Conservation (phyloP, 1,140 invertebrate species). For the Dreissena rostriformis region DNA sequence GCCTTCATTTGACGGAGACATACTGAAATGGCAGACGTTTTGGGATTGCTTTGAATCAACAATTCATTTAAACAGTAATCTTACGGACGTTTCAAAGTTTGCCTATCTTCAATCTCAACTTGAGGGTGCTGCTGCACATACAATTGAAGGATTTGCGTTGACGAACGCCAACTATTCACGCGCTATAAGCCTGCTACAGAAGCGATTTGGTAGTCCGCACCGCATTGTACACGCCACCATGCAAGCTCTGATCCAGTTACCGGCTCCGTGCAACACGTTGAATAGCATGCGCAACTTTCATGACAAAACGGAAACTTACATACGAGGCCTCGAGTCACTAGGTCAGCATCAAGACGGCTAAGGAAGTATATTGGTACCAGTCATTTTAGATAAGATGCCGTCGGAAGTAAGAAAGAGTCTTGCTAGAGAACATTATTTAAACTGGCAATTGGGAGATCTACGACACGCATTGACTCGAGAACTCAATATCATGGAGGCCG, state of each 20-base stretch:
- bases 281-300: conserved; percentile 9
- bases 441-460: no score
- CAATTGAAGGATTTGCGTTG: conserved; percentile 9
- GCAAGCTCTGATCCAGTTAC: conserved; percentile 23
- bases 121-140: not conserved
- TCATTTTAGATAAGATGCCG: not conserved
- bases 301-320: conserved; percentile 36
- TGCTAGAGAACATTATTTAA: not conserved
- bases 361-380: not conserved
- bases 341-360: not conserved
- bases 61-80: no score
- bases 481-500: not conserved
- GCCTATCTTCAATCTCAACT: no score
- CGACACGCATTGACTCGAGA: no score
- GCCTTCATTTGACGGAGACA: not conserved
- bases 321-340: conserved; percentile 14
- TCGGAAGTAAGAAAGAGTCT: conserved; percentile 1
- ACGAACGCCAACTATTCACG: conserved; percentile 17
- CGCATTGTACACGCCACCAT: conserved; percentile 22
- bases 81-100: no score
- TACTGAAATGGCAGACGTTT: no score
- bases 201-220: conserved; percentile 22
- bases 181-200: not conserved
- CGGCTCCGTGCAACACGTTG: not conserved
- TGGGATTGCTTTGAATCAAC: no score